These are phyloP conservation scores for Panopea generosa DNA, from an alignment of 2,888 invertebrate genomes.

Conservation along the genomic window DNA sequence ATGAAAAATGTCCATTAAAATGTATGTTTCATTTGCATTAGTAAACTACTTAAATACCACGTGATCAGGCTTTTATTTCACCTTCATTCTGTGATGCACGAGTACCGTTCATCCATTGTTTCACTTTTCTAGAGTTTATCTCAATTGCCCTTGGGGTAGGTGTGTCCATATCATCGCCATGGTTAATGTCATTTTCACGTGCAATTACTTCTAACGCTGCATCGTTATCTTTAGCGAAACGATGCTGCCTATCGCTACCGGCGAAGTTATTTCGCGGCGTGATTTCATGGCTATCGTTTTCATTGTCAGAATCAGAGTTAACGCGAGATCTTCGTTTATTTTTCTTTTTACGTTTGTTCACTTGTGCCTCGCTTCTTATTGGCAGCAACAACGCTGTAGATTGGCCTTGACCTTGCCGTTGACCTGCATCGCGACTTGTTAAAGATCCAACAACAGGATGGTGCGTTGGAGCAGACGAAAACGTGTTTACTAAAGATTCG, in stretches of 20 bases:
- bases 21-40: too few species aligned
- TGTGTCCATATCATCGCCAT: slow-evolving; percentile 35
- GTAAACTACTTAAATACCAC: too few species aligned
- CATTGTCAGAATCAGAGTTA: slow-evolving; percentile 4
- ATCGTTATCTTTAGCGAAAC: slow-evolving; percentile 22
- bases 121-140: slow-evolving; percentile 50
- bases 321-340: slow-evolving; percentile 33
- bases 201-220: slow-evolving; percentile 53
- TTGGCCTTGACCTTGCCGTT: slow-evolving; percentile 40
- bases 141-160: slow-evolving; percentile 51
- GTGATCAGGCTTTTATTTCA: slow-evolving; percentile 58
- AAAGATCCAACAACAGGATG: background rate
- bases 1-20: too few species aligned
- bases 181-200: slow-evolving; percentile 42
- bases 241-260: background rate
- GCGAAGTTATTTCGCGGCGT: slow-evolving; percentile 34
- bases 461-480: too few species aligned
- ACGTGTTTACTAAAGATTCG: slow-evolving; percentile 50
- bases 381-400: slow-evolving; percentile 53
- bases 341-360: slow-evolving; percentile 39
- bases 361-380: slow-evolving; percentile 31
- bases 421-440: slow-evolving; percentile 21
- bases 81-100: slow-evolving; percentile 50
- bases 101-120: slow-evolving; percentile 63
- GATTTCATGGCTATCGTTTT: slow-evolving; percentile 22